Evolutionary conservation across 1,140 invertebrate species (phyloP), one percentile per base, ranked within the genome.

Genomic region (Leguminivora glycinivorella): DNA sequence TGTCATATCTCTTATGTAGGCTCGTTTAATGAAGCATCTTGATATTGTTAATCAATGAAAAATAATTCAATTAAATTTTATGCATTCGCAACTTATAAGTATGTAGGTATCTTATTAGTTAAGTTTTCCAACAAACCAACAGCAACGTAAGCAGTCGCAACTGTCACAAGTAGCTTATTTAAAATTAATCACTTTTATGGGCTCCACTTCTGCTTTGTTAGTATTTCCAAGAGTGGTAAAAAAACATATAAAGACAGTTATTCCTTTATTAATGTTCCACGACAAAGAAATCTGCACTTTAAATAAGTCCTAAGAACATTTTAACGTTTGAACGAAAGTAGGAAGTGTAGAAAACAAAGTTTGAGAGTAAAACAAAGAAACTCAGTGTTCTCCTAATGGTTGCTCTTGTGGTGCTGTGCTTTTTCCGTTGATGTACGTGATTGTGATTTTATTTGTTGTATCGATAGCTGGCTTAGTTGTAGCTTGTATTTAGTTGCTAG

Each of bases 271-370:
- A 22, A 52, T 52, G 47, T 52, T 52, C 22, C 47, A 52, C 47
- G n/a, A 22, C 19, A 22, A 52, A 52, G 19, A 40, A 10, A 5
- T 40, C n/a, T 52, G 7, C 4, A 52, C 47, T 52, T 22, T 17
- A 52, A 22, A 22, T 52, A 52, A 52, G 47, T 2, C 19, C 47
- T 6, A 22, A 22, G 19, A 9, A 52, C 47, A 22, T 52, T 52
- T 52, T 52, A 52, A 52, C 17, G 47, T 52, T 52, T 19, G 47
- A 22, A 19, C 47, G 47, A 52, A 52, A 52, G 43, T 19, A 52
- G 17, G 17, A 19, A 52, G 47, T 22, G 7, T 9, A 22, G 47
- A 9, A 52, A 19, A 52, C 47, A 52, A 52, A 52, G 17, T 52
- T 52, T 6, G 6, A 22, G 19, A 52, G 47, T 19, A 22, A 10